Percentiles rank a stretch among this genome's conserved stretches.
Evolutionary conservation across 2,888 invertebrate genomes (phyloP).

Genomic region (Parascotia fuliginaria): DNA sequence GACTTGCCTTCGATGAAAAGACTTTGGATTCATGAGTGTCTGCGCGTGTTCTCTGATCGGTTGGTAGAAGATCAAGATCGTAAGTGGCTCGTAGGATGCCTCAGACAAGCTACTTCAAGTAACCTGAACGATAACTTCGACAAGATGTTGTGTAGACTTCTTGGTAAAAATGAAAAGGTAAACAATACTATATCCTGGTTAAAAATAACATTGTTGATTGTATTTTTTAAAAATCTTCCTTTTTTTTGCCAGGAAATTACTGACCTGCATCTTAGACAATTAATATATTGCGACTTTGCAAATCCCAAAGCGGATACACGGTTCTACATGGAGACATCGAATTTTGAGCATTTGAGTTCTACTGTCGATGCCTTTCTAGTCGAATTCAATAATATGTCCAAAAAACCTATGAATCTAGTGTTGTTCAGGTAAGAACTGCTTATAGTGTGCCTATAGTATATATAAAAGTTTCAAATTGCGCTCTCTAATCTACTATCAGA

Average conservation of each 20-base stretch:
- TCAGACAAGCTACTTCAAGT: conserved; percentile 86
- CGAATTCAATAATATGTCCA: conserved; percentile 97
- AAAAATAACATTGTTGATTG: background rate
- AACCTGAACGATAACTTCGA: conserved; percentile 89
- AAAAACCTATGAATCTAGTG: conserved; percentile 98
- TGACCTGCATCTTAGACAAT: conserved; percentile 92
- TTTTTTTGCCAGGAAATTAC: conserved; percentile 83
- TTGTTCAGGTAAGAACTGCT: conserved; percentile 88
- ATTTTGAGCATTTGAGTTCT: conserved; percentile 91
- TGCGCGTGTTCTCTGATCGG: conserved; percentile 97
- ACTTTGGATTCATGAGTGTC: conserved; percentile 97
- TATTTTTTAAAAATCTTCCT: background rate
- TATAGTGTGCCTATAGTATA: background rate
- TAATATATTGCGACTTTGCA: conserved; percentile 97
- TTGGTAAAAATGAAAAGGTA: conserved; percentile 56
- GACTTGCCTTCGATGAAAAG: conserved; percentile 94
- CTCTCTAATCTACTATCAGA: no score
- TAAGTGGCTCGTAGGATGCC: conserved; percentile 91
- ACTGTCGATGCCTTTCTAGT: conserved; percentile 95
- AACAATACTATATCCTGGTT: background rate
- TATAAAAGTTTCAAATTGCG: no score
- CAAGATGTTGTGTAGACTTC: conserved; percentile 88
- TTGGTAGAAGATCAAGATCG: conserved; percentile 94
- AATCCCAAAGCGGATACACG: conserved; percentile 96
- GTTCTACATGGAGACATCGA: conserved; percentile 94